Evolutionary conservation across 2,797 vertebrate species (phyloP), one percentile per base, ranked within the genome.

Genomic region (Periparus ater): DNA sequence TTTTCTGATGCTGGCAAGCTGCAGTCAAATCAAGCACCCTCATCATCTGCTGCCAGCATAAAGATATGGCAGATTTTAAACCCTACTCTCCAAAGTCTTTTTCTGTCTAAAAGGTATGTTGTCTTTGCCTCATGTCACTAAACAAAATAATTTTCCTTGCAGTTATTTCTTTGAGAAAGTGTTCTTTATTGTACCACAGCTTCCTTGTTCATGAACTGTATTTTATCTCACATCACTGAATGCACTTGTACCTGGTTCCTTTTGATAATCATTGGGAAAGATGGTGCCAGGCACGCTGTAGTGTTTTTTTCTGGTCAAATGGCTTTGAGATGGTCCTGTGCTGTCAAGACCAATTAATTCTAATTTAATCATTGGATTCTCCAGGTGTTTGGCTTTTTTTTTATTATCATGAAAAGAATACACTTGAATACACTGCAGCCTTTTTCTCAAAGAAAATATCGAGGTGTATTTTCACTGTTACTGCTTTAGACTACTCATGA

Each of bases 101-200:
- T 96, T 97, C 95, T 98, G 47, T 95, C 96, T 92, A 44, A 97
- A 98, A 98, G 98, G 98, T 98, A 98, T 30, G 97, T 98, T 97
- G 45, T 90, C 44, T 95, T 96, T 11, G 6, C 65, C 84, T 93
- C 3, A 0, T 86, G 14, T 95, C 42, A 58, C 61, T 95, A 63
- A 94, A 71, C 3, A 38, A 89, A 91, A 57, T 38, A 7, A 11
- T 83, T 92, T 74, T 85, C 17, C 45, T 95, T 96, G 61, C 58
- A 45, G 72, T 77, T 92, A 38, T 67, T 89, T 91, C 62, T 80
- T 77, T 65, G 53, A 84, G 17, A 72, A 80, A 57, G 3, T 77
- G 42, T 90, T 94, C 10, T 63, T 71, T 82, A 17, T 68, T 84
- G 23, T 77, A 34, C 17, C 51, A 75, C 61, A 73, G 11, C 14